phyloP scores from a whole-genome alignment of 2,888 invertebrate genomes.

The Arge pagana region DNA sequence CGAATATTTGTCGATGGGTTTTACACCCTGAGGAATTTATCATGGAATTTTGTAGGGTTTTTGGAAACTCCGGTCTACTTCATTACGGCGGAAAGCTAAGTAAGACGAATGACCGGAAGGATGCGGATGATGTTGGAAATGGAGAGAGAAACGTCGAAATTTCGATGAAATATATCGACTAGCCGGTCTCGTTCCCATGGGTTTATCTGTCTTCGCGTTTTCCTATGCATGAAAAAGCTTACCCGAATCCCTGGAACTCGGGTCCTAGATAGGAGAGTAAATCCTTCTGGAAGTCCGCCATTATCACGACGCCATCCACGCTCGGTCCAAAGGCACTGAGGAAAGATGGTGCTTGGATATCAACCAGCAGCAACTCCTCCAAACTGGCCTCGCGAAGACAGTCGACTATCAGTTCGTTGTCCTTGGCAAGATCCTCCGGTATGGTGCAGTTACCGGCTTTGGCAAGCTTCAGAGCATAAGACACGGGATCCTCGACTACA shows the following conservation, averaged over 20 bases:
- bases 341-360: slow-evolving; percentile 80
- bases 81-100: too few relatives aligned
- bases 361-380: slow-evolving; percentile 74
- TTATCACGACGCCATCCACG: slow-evolving; percentile 92
- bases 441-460: slow-evolving; percentile 81
- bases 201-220: too few relatives aligned
- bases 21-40: too few relatives aligned
- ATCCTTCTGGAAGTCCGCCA: slow-evolving; percentile 83
- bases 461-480: slow-evolving; percentile 80
- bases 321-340: slow-evolving; percentile 90
- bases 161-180: too few relatives aligned
- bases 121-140: too few relatives aligned
- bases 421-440: slow-evolving; percentile 79
- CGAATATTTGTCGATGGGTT: too few relatives aligned
- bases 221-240: too few relatives aligned
- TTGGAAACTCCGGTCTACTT: too few relatives aligned
- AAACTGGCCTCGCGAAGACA: slow-evolving; percentile 78
- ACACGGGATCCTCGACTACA: slow-evolving; percentile 82
- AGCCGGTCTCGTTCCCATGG: too few relatives aligned
- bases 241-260: slow-evolving; percentile 56
- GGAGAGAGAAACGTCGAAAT: too few relatives aligned
- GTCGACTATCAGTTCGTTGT: slow-evolving; percentile 84
- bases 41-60: too few relatives aligned
- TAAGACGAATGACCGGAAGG: too few relatives aligned
- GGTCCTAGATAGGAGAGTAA: slow-evolving; percentile 69